Evolutionary conservation across 2,797 vertebrate species (phyloP).

Genomic region (Buphagus erythrorhynchus): DNA sequence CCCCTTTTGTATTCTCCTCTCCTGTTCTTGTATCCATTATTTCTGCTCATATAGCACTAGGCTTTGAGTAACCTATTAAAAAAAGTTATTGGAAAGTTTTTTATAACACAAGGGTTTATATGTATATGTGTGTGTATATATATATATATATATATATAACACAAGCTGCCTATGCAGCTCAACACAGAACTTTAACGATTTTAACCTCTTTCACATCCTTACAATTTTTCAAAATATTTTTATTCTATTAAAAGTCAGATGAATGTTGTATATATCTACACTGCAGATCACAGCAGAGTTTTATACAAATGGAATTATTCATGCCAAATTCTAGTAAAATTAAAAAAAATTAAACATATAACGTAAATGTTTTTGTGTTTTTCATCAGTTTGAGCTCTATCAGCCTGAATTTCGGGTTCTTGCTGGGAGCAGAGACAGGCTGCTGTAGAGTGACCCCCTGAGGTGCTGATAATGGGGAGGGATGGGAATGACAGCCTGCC

Average conservation of each 20-base stretch:
- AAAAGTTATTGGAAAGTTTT: background rate
- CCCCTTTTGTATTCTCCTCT: background rate
- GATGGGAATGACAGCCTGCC: conserved; percentile 86
- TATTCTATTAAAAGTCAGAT: background rate
- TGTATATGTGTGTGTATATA: no score
- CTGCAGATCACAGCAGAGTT: background rate
- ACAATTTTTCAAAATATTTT: background rate
- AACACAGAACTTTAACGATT: background rate
- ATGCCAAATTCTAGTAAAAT: background rate
- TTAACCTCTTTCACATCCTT: background rate
- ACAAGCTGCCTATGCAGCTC: background rate
- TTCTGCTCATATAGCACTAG: background rate
- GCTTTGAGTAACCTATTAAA: background rate
- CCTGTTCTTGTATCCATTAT: background rate
- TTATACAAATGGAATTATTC: background rate
- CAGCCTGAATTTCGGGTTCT: conserved; percentile 82
- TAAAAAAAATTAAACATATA: background rate
- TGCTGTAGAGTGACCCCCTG: conserved; percentile 79
- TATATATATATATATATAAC: background rate
- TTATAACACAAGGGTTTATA: background rate
- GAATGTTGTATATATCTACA: background rate
- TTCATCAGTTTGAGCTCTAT: background rate
- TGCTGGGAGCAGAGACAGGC: conserved; percentile 77
- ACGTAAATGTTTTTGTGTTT: background rate
- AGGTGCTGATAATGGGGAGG: conserved; percentile 79